phyloP scores from a whole-genome alignment of 2,888 invertebrate species.

The Galerucella nymphaeae region DNA sequence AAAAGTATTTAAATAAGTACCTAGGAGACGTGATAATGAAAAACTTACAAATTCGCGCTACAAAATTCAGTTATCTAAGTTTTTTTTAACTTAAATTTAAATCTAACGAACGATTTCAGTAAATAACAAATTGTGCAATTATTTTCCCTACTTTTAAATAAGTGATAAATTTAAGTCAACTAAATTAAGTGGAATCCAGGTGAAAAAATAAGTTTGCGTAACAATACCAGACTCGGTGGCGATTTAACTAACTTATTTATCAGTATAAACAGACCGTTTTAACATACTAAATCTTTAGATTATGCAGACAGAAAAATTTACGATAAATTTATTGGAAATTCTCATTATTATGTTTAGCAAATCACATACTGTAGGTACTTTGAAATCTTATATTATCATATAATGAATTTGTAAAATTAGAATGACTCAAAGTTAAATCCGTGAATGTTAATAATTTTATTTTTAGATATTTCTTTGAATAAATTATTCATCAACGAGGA shows the following conservation, averaged over 20 bases:
- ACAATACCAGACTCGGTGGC: slow-evolving; percentile 13
- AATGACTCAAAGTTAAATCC: slow-evolving; percentile 5
- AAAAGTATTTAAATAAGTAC: no score
- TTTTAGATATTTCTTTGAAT: neutral
- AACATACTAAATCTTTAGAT: slow-evolving; percentile 22
- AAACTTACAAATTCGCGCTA: no score
- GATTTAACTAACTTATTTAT: slow-evolving; percentile 17
- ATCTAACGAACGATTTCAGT: neutral
- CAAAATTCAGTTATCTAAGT: neutral
- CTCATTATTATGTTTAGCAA: neutral
- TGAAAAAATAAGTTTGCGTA: slow-evolving; percentile 27
- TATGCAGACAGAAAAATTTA: slow-evolving; percentile 13
- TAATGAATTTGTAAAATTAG: no score
- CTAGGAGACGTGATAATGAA: no score
- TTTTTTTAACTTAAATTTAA: neutral
- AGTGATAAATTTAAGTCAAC: slow-evolving; percentile 18
- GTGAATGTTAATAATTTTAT: neutral
- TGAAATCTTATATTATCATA: neutral
- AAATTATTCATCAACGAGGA: no score
- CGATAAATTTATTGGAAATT: slow-evolving; percentile 27
- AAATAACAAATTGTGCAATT: neutral
- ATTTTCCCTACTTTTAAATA: slow-evolving; percentile 2
- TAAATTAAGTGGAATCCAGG: slow-evolving; percentile 23
- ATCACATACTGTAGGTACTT: neutral
- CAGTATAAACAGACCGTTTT: slow-evolving; percentile 13